Evolutionary conservation across 2,888 invertebrate genomes (phyloP).

Genomic region (Scaptomyza caliginosa): DNA sequence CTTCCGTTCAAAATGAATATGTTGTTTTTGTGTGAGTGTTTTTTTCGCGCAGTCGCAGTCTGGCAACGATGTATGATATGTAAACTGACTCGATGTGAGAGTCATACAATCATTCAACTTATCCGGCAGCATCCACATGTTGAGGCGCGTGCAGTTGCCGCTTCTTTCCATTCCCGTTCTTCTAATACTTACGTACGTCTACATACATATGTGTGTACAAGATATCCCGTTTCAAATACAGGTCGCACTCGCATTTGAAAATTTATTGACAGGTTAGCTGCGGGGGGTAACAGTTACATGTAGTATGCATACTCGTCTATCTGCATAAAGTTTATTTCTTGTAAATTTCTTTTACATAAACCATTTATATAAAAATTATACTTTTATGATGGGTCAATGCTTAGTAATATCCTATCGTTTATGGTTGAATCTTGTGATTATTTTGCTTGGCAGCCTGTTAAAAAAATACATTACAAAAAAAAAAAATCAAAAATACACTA

Average conservation of each 20-base stretch:
- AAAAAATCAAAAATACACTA: not conserved
- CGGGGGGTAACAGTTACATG: not conserved
- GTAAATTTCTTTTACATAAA: not conserved
- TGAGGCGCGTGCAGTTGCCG: constrained; percentile 59
- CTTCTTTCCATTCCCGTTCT: constrained; percentile 22
- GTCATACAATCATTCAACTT: constrained; percentile 49
- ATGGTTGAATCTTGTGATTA: constrained; percentile 19
- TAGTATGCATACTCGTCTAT: not conserved
- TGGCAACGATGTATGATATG: constrained; percentile 19
- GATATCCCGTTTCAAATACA: constrained; percentile 13
- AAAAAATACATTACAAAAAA: not conserved
- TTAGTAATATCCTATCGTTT: constrained; percentile 12
- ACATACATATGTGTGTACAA: constrained; percentile 3
- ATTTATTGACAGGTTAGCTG: constrained; percentile 3
- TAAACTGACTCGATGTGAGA: constrained; percentile 29
- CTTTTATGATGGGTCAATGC: not conserved
- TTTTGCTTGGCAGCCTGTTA: constrained; percentile 35
- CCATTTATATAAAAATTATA: not conserved
- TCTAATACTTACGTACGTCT: constrained; percentile 5
- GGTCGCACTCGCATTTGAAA: constrained; percentile 10
- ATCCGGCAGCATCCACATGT: constrained; percentile 75
- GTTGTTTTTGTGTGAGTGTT: constrained; percentile 16
- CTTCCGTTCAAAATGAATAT: constrained; percentile 59
- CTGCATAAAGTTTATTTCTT: not conserved
- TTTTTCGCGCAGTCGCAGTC: constrained; percentile 64